Conservation (phyloP, 2,113 vertebrate genomes). For the Leucosticte australis region DNA sequence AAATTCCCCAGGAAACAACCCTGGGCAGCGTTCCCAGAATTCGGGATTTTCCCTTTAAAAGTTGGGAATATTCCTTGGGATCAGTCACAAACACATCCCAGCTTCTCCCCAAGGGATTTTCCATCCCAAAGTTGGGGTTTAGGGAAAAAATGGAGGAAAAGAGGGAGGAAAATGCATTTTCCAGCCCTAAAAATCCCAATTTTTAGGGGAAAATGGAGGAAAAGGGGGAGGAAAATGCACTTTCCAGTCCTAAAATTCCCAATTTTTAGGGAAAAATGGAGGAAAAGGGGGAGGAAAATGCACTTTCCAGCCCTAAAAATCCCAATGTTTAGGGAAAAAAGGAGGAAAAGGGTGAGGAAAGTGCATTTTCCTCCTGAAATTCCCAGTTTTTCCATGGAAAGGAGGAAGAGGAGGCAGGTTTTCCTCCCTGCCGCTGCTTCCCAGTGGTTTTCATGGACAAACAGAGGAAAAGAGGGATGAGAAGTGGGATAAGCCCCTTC, state of each 20-base stretch:
- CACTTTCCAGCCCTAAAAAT: not conserved
- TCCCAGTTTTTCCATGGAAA: accelerated
- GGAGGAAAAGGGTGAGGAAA: not conserved
- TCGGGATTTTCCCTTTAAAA: not conserved
- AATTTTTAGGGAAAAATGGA: not conserved
- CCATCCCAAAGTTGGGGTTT: not conserved
- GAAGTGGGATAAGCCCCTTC: not conserved
- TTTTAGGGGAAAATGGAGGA: accelerated
- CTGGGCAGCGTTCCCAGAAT: not conserved
- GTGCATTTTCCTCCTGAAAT: not conserved
- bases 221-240: not conserved
- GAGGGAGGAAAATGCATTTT: not conserved
- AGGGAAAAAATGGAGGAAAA: accelerated
- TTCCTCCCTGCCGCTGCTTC: not conserved
- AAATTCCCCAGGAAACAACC: not conserved
- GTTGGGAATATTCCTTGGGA: not conserved
- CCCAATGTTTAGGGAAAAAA: not conserved
- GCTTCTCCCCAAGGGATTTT: not conserved
- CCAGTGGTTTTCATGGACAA: accelerated
- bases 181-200: not conserved
- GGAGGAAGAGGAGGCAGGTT: not conserved
- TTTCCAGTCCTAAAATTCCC: not conserved
- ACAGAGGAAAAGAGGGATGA: too few relatives aligned
- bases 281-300: not conserved
- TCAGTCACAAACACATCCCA: accelerated